Evolutionary conservation across 2,888 invertebrate species (phyloP), one percentile per base, ranked within the genome.

Genomic region (Deilephila porcellus): DNA sequence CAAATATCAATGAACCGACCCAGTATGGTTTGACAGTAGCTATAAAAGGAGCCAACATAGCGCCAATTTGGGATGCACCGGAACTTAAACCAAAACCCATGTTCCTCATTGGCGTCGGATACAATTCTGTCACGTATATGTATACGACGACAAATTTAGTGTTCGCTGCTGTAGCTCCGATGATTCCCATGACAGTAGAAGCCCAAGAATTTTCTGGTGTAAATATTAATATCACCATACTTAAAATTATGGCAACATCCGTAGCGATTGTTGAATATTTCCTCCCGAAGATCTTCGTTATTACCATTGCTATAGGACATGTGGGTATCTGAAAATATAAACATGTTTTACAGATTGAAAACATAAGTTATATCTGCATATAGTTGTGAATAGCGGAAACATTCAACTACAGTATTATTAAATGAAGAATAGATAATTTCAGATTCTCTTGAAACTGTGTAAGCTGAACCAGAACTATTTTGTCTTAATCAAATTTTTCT

Each of bases 81-180:
- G 87, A 84, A 29, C 83, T 83, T 4, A 88, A 45, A 60, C 90
- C 86, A 17, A 85, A 85, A 0, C 86, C 88, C 90, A 90, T 91
- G 59, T 86, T 90, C 34, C 91, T 86, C 53, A 91, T 78, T 17
- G 86, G 81, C 0, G 91, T 91, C 5, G 91, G 91, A 75, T 86
- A 91, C n/a, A 91, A 74, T 73, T 91, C 91, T 8, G 87, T 85
- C 0, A 82, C 83, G 56, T 85, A 86, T 14, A 90, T 78, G 73
- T 87, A 89, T 0, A 85, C 67, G 0, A 88, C 74, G 14, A 79
- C 70, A 34, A 86, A 90, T 0, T 80, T 80, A 0, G 81, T 71
- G 25, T 75, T 83, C 0, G 81, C 72, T 2, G 82, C 79, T 25
- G 79, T 72, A 0, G 84, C 80, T 8, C 86, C 90, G 2, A 86